Evolutionary conservation across 2,888 invertebrate species (phyloP), one percentile per base, ranked within the genome.

Genomic region (Plagiodera versicolora): DNA sequence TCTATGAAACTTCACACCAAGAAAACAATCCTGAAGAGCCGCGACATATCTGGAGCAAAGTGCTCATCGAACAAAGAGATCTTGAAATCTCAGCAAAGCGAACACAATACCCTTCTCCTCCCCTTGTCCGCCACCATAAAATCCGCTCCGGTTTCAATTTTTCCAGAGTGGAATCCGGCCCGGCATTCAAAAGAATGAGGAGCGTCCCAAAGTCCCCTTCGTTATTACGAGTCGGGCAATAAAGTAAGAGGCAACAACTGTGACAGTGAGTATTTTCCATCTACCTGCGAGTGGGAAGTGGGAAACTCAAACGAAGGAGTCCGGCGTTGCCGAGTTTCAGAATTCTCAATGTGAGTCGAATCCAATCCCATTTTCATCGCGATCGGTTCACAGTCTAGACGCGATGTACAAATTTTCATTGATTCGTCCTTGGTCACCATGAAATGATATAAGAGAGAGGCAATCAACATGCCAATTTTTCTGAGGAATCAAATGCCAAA

Each of bases 171-270:
- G 16, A 2, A 44, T 24, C 17, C 24, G 35, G 44, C 17, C 16
- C 16, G 20, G 44, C 17, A 44, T 53, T 44, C 20, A 20, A 44
- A 44, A 24, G 53, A 24, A 52, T 39, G 17, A 19, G 35, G 32
- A 18, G 19, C 39, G 8, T 20, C 6, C 24, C 19, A n/a, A 8
- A 46, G 46, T 18, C 53, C 44, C 53, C 53, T 53, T 53, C 53
- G 28, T 53, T 53, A 53, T 45, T 53, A 53, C 44, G 44, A 53
- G 53, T 53, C 24, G 53, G 17, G 53, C 53, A 44, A 53, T 53
- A 53, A 53, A 53, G 44, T 45, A 44, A 53, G 53, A 24, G 53
- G 16, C 28, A 9, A 24, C 8, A 44, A 53, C 44, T 53, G 53
- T 20, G 53, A 53, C 44, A 53, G 53, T 20, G 39, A 20, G 52